Evolutionary conservation across 2,888 invertebrate species (phyloP), one percentile per base, ranked within the genome.

Genomic region (Nymphalis c-album): DNA sequence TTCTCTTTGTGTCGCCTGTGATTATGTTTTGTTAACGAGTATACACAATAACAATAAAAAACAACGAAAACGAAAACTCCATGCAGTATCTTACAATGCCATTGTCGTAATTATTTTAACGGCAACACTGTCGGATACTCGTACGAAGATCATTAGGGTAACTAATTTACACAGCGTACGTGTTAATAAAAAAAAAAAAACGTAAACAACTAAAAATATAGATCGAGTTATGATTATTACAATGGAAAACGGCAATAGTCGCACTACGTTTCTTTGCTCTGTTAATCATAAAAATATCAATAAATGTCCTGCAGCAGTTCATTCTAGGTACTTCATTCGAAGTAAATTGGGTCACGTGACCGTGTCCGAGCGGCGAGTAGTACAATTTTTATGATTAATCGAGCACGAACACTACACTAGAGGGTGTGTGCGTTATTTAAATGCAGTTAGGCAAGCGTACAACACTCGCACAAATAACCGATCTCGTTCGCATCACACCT

Each of bases 1-100:
- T 94, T 98, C 98, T 92, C 98, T 96, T 93, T 97, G 96, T 85
- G 98, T 97, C 83, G 98, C 98, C 98, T 98, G 94, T 85, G 88
- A 88, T 88, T 87, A 89, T 90, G 83, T 80, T 84, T 85, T 84
- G 83, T 91, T 91, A 90, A 89, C 87, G 84, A 86, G 86, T 73
- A 83, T 83, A 86, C 82, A 89, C 83, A 87, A 50, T 50, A 51
- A 55, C 22, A 22, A 22, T 22, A 31, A 53, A 84, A 68, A 82
- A 87, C 84, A 87, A 72, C 81, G 83, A 85, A 85, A 86, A 88
- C 85, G 77, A 76, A 81, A 84, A 80, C 78, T 79, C 81, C 91
- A 91, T 91, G 91, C 88, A 77, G 80, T 76, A 78, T 79, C 81
- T 47, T 74, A 78, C 81, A 81, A 78, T 71, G 75, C 65, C 58